Conservation (phyloP, 2,888 invertebrate genomes). For the Petrophora chlorosata region DNA sequence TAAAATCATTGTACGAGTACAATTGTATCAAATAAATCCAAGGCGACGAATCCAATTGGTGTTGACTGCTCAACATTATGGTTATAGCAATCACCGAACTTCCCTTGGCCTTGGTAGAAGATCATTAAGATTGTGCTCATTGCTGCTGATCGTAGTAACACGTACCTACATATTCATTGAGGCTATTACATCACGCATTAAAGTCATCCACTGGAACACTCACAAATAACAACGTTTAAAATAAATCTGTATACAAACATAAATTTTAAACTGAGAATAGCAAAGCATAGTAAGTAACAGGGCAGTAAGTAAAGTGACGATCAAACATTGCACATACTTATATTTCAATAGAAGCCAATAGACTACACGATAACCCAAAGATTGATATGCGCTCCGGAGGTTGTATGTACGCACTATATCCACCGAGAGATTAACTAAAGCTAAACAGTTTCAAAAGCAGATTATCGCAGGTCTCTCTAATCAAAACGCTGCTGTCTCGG, state of each 20-base stretch:
- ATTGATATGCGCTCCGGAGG: too few species aligned
- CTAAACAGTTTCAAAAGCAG: neutral
- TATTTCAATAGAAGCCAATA: too few species aligned
- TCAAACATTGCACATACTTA: too few species aligned
- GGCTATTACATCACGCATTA: constrained; percentile 57
- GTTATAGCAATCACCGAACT: constrained; percentile 38
- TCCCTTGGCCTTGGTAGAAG: constrained; percentile 55
- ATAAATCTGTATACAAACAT: constrained; percentile 7
- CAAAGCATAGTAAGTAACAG: neutral
- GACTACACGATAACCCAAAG: too few species aligned
- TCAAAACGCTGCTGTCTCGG: constrained; percentile 29
- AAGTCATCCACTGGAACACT: constrained; percentile 46
- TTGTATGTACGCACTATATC: neutral
- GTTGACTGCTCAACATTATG: constrained; percentile 30
- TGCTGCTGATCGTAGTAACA: constrained; percentile 39
- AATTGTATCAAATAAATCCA: constrained; percentile 24
- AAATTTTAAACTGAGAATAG: neutral
- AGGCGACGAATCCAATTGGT: constrained; percentile 29
- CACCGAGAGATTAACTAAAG: too few species aligned
- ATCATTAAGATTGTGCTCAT: constrained; percentile 52
- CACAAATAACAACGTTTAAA: constrained; percentile 10
- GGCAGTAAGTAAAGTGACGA: neutral
- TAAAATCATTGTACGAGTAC: constrained; percentile 21
- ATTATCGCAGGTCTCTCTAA: neutral
- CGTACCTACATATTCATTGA: constrained; percentile 40